Conservation (phyloP, 1,140 invertebrate species). For the Apis florea region DNA sequence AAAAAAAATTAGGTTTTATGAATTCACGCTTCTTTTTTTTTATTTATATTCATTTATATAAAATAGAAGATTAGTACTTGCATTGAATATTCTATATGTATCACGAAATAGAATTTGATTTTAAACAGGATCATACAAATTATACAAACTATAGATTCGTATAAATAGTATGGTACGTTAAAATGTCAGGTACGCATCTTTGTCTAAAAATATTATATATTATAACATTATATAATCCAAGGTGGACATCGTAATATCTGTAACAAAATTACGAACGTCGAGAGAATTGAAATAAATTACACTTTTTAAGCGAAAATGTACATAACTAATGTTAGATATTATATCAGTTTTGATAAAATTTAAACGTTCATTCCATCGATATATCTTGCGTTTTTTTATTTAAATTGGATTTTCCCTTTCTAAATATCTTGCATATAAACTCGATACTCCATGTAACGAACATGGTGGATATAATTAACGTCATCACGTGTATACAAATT, state of each 20-base stretch:
- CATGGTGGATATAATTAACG: conserved; percentile 84
- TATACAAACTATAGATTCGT: no score
- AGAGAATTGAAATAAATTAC: no score
- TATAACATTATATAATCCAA: not conserved
- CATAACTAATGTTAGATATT: not conserved
- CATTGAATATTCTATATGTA: no score
- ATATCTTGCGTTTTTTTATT: conserved; percentile 14
- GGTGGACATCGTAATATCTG: not conserved
- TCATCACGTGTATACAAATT: conserved; percentile 87
- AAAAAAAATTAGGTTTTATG: no score
- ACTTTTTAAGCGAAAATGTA: no score
- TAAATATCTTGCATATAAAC: conserved; percentile 71
- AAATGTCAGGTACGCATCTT: conserved; percentile 6
- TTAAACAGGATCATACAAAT: no score
- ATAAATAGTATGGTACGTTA: not conserved
- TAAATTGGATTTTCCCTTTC: conserved; percentile 18
- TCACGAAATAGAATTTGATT: no score
- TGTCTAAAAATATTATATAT: not conserved
- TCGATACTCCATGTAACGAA: conserved; percentile 86
- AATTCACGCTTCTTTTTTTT: no score
- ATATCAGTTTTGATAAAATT: not conserved
- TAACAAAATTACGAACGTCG: not conserved
- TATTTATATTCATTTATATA: no score
- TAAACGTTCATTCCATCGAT: conserved; percentile 3
- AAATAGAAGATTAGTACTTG: no score